A percentile compares a stretch with the other conserved stretches of the same genome.
phyloP scores from a whole-genome alignment of 2,113 vertebrate genomes.

The Ptyas mucosa region DNA sequence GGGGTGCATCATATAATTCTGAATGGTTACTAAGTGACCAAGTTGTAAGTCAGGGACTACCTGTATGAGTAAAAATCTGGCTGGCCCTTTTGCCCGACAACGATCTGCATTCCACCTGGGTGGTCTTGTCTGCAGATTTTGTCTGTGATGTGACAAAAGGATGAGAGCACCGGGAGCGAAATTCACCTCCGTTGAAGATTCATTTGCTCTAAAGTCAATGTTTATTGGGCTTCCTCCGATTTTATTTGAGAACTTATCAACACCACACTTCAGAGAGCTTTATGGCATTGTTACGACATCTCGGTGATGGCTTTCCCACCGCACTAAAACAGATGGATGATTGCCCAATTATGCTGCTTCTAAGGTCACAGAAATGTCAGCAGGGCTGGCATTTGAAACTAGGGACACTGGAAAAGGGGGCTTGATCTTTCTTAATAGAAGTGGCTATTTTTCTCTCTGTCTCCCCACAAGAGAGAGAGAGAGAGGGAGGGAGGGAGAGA shows the following conservation, averaged over 20 bases:
- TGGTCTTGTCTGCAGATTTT: background rate
- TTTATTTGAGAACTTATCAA: slow-evolving; percentile 27
- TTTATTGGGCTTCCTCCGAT: slow-evolving; percentile 26
- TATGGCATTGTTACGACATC: background rate
- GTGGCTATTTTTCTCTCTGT: background rate
- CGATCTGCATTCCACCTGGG: background rate
- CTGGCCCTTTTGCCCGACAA: background rate
- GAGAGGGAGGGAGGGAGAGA: background rate
- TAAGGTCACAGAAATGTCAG: slow-evolving; percentile 20
- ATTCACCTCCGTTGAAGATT: background rate
- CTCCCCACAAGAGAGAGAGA: background rate
- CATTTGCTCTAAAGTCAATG: slow-evolving; percentile 14
- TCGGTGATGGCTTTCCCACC: background rate
- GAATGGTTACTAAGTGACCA: too few species aligned
- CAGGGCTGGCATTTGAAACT: background rate
- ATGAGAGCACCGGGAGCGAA: background rate
- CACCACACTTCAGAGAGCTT: slow-evolving; percentile 13
- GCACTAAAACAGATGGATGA: slow-evolving; percentile 19
- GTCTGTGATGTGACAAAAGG: slow-evolving; percentile 10
- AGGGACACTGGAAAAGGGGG: background rate
- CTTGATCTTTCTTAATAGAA: background rate
- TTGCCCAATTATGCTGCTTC: background rate
- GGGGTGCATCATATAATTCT: too few species aligned
- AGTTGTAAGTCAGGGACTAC: too few species aligned
- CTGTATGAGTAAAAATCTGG: background rate